Evolutionary conservation across 2,113 vertebrate species (phyloP).

Genomic region (Seriola quinqueradiata): DNA sequence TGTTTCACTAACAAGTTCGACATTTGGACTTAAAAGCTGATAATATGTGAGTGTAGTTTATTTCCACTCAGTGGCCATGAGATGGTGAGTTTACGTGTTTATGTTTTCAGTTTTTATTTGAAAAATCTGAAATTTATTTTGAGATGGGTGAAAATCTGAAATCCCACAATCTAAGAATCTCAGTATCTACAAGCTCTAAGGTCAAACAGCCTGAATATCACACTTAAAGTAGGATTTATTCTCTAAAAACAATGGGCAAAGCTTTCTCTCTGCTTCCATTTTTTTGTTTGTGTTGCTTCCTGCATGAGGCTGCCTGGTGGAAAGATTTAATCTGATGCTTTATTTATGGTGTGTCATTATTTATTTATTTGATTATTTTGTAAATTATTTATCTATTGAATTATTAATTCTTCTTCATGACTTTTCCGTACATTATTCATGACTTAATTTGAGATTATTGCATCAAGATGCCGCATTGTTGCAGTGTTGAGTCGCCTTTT

Average conservation of each 20-base stretch:
- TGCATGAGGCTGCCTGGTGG: conserved; percentile 89
- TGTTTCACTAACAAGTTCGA: neutral
- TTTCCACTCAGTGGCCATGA: neutral
- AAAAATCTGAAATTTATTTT: neutral
- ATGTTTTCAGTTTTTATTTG: neutral
- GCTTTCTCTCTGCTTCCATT: conserved; percentile 59
- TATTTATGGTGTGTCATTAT: conserved; percentile 98
- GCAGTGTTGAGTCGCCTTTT: conserved; percentile 92
- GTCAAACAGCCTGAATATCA: conserved; percentile 30
- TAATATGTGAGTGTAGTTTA: neutral
- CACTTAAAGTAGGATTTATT: neutral
- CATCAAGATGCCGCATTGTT: conserved; percentile 96
- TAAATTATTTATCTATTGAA: conserved; percentile 99
- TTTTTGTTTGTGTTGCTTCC: conserved; percentile 89
- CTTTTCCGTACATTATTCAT: conserved; percentile 97
- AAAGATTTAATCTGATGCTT: conserved; percentile 96
- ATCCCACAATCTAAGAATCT: neutral
- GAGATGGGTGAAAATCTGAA: no score
- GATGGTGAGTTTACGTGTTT: neutral
- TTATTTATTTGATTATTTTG: conserved; percentile 99
- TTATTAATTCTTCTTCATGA: conserved; percentile 99
- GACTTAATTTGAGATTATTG: conserved; percentile 99
- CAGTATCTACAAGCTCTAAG: neutral
- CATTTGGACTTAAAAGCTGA: neutral
- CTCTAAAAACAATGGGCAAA: conserved; percentile 15